Percentiles rank a stretch among this genome's conserved stretches.
Evolutionary conservation across 2,888 invertebrate genomes (phyloP).

Genomic region (Priocnemis perturbator): DNA sequence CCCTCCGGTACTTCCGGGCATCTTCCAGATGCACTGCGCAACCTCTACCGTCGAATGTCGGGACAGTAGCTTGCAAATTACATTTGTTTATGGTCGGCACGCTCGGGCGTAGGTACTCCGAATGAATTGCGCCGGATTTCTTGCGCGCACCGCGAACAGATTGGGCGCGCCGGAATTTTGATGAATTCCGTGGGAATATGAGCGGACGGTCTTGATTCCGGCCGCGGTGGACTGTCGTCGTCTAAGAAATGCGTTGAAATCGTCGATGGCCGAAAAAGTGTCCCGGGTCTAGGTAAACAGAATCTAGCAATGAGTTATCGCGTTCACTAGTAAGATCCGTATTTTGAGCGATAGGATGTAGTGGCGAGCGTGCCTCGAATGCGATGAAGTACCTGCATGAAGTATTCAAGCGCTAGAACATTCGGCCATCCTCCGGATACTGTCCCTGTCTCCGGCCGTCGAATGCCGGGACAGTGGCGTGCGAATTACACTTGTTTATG

Average conservation of each 20-base stretch:
- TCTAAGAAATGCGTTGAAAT: too few relatives aligned
- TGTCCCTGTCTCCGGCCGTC: slow-evolving; percentile 13
- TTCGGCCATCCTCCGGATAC: slow-evolving; percentile 23
- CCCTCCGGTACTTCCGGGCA: slow-evolving; percentile 13
- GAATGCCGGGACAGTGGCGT: slow-evolving; percentile 12
- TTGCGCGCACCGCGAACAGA: too few relatives aligned
- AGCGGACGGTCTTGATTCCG: too few relatives aligned
- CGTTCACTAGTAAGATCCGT: too few relatives aligned
- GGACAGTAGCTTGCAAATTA: slow-evolving; percentile 19
- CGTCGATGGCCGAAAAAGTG: too few relatives aligned
- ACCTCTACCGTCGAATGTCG: slow-evolving; percentile 21
- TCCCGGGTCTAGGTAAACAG: too few relatives aligned
- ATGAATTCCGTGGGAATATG: too few relatives aligned
- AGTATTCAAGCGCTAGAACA: neutral
- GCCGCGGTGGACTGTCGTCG: too few relatives aligned
- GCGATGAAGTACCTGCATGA: too few relatives aligned
- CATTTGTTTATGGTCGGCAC: slow-evolving; percentile 21
- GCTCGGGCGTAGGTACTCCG: neutral
- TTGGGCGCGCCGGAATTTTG: too few relatives aligned
- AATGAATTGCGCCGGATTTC: neutral
- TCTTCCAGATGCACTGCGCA: slow-evolving; percentile 22
- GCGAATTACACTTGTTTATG: slow-evolving; percentile 27
- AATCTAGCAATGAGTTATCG: too few relatives aligned
- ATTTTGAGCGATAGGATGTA: too few relatives aligned
- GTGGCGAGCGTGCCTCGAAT: neutral